These are phyloP conservation scores for Akabosia matsudoensis DNA, from an alignment of 1,140 invertebrate genomes.

Conservation along the genomic window DNA sequence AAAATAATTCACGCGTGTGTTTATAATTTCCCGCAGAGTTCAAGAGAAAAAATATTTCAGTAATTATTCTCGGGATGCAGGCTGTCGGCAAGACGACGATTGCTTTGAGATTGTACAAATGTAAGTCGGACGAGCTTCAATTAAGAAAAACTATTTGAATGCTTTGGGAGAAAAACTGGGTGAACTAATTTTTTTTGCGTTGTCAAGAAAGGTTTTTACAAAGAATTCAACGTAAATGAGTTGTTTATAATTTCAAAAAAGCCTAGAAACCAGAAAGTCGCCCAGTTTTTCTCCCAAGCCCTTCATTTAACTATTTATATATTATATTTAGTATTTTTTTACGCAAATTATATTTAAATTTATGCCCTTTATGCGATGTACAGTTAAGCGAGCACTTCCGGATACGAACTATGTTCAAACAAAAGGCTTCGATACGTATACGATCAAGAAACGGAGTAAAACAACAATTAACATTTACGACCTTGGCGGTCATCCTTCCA, in stretches of 20 bases:
- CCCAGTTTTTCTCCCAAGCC: too few species aligned
- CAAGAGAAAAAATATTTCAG: slow-evolving; percentile 25
- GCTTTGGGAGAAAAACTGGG: too few species aligned
- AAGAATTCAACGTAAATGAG: too few species aligned
- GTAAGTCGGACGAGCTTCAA: slow-evolving; percentile 22
- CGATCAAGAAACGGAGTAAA: slow-evolving; percentile 11
- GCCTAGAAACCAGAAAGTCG: too few species aligned
- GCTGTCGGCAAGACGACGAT: slow-evolving; percentile 31
- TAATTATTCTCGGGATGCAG: slow-evolving; percentile 35
- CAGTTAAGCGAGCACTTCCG: slow-evolving; percentile 31
- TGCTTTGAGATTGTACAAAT: slow-evolving; percentile 30
- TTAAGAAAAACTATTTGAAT: not conserved
- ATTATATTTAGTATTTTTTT: not conserved
- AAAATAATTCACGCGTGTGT: not conserved
- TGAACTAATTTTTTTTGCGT: too few species aligned
- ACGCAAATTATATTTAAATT: not conserved
- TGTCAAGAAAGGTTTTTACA: too few species aligned
- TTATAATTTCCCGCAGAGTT: slow-evolving; percentile 7
- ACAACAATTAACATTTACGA: slow-evolving; percentile 28
- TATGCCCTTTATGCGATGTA: not conserved
- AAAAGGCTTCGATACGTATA: slow-evolving; percentile 28
- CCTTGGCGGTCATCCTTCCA: slow-evolving; percentile 29
- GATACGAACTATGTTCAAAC: slow-evolving; percentile 30
- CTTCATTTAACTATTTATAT: too few species aligned
- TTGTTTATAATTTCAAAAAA: too few species aligned